Evolutionary conservation across 2,888 invertebrate genomes (phyloP).

Genomic region (Pseudococcus viburni): DNA sequence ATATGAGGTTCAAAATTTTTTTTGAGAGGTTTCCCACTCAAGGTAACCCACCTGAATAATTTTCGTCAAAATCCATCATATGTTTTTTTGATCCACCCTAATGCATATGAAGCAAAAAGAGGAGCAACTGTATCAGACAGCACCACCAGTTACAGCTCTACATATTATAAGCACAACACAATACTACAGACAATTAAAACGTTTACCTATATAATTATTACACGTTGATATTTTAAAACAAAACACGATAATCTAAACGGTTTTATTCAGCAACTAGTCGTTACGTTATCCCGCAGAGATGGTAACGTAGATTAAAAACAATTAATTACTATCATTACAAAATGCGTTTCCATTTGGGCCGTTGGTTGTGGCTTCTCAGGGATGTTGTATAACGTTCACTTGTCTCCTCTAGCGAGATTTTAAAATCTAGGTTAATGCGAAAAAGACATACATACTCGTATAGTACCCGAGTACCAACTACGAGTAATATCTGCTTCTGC

Average conservation of each 20-base stretch:
- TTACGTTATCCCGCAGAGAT: conserved; percentile 53
- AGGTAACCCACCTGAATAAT: no score
- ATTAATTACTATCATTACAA: conserved; percentile 61
- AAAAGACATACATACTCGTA: conserved; percentile 28
- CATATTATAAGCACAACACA: background rate
- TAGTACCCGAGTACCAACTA: background rate
- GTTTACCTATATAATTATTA: conserved; percentile 40
- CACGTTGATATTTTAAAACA: conserved; percentile 54
- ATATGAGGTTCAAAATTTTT: no score
- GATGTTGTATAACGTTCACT: conserved; percentile 52
- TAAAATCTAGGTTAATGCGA: conserved; percentile 55
- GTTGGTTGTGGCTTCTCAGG: conserved; percentile 46
- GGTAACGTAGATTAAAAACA: conserved; percentile 60
- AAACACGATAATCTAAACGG: conserved; percentile 46
- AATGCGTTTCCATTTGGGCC: conserved; percentile 44
- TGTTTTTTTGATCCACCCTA: no score
- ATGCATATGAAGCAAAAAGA: no score
- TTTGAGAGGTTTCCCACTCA: no score
- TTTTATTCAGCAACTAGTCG: conserved; percentile 52
- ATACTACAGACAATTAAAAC: conserved; percentile 38
- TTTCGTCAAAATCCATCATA: no score
- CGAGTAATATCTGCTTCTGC: background rate
- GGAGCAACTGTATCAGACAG: background rate
- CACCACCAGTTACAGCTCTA: background rate
- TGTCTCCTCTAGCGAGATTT: conserved; percentile 55